phyloP scores from a whole-genome alignment of 2,113 vertebrate genomes.

The Haemorhous mexicanus region DNA sequence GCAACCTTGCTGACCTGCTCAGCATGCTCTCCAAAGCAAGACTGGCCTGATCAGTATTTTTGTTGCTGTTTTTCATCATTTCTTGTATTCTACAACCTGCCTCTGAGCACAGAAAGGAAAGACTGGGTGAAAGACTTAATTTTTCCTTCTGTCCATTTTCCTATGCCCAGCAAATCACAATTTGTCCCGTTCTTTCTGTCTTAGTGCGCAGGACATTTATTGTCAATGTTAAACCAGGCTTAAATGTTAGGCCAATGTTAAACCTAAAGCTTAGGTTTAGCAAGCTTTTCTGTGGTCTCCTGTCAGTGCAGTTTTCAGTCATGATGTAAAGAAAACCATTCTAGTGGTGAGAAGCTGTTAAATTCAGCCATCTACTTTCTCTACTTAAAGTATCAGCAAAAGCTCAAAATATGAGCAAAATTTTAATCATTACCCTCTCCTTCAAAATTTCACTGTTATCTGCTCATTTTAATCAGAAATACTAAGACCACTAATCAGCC shows the following conservation, averaged over 20 bases:
- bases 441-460: background rate
- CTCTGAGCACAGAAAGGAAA: background rate
- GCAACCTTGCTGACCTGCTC: background rate
- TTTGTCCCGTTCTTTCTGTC: background rate
- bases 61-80: background rate
- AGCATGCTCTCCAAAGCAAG: background rate
- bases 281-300: background rate
- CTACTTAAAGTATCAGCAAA: background rate
- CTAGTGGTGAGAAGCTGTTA: background rate
- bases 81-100: background rate
- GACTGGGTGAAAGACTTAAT: background rate
- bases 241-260: background rate
- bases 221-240: background rate
- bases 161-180: background rate
- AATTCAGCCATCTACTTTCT: background rate
- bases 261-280: background rate
- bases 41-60: background rate
- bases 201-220: background rate
- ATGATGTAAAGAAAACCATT: background rate
- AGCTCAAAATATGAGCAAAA: background rate
- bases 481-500: background rate
- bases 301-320: background rate
- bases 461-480: background rate
- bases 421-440: background rate
- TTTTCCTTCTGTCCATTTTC: background rate